Percentiles rank a stretch among this genome's conserved stretches.
These are phyloP conservation scores for Ochlodes sylvanus DNA, from an alignment of 2,888 invertebrate genomes.

Conservation along the genomic window DNA sequence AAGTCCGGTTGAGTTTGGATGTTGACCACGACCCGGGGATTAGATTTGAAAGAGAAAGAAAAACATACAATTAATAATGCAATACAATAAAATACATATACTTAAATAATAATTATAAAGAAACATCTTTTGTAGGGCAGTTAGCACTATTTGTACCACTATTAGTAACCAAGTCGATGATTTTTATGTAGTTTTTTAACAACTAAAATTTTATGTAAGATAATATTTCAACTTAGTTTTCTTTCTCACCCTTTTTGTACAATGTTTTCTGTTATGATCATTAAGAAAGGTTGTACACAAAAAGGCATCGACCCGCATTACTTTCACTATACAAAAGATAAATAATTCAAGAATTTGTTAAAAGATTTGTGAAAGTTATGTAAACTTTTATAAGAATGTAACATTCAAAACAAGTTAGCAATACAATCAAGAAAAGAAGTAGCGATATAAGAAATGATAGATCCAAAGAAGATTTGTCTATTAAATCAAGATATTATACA, in stretches of 20 bases:
- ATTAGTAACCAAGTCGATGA: slow-evolving; percentile 39
- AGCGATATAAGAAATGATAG: slow-evolving; percentile 29
- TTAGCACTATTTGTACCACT: slow-evolving; percentile 74
- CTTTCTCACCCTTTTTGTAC: no score
- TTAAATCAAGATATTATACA: slow-evolving; percentile 43
- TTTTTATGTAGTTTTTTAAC: slow-evolving; percentile 34
- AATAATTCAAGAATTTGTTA: slow-evolving; percentile 34
- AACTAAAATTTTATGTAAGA: no score
- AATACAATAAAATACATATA: slow-evolving; percentile 62
- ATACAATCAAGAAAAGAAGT: slow-evolving; percentile 27
- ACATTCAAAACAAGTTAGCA: slow-evolving; percentile 29
- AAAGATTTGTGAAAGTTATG: slow-evolving; percentile 37
- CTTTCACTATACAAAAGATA: slow-evolving; percentile 12
- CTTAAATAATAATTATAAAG: slow-evolving; percentile 55
- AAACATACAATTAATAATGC: slow-evolving; percentile 84
- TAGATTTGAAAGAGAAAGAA: slow-evolving; percentile 85
- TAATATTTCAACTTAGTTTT: no score
- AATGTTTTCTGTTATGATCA: no score
- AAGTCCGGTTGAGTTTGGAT: slow-evolving; percentile 78
- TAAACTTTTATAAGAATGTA: neutral
- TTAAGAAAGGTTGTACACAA: neutral
- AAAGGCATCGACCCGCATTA: slow-evolving; percentile 14
- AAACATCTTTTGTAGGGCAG: slow-evolving; percentile 52
- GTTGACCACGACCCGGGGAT: slow-evolving; percentile 83
- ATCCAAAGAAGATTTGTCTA: slow-evolving; percentile 40